Evolutionary conservation across 2,888 invertebrate genomes (phyloP).

Genomic region (Metacarcinus magister): DNA sequence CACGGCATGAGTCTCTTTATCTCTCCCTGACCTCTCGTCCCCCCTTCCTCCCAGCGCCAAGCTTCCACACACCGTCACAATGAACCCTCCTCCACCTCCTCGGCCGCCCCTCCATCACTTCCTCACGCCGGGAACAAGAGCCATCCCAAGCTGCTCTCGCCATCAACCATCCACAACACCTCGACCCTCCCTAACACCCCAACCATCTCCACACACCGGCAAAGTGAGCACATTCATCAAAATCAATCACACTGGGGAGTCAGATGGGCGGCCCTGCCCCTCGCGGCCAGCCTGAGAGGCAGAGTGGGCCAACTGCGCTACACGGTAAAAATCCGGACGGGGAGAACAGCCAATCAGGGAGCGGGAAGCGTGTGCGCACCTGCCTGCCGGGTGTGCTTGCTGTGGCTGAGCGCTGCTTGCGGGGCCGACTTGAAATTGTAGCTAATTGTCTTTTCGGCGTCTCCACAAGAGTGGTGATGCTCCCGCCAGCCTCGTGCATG

Average conservation of each 20-base stretch:
- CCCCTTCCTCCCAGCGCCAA: neutral
- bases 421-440: neutral
- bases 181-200: slow-evolving; percentile 58
- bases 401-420: slow-evolving; percentile 50
- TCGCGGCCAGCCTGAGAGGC: slow-evolving; percentile 68
- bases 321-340: slow-evolving; percentile 68
- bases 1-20: slow-evolving; percentile 22
- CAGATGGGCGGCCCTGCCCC: slow-evolving; percentile 68
- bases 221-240: slow-evolving; percentile 78
- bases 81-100: slow-evolving; percentile 38
- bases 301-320: slow-evolving; percentile 75
- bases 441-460: slow-evolving; percentile 47
- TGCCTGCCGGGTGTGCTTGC: slow-evolving; percentile 68
- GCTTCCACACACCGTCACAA: slow-evolving; percentile 58
- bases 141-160: slow-evolving; percentile 66
- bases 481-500: neutral
- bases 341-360: slow-evolving; percentile 70
- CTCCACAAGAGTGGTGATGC: neutral
- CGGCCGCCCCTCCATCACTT: slow-evolving; percentile 52
- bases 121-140: slow-evolving; percentile 69
- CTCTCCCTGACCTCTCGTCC: slow-evolving; percentile 55
- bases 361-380: slow-evolving; percentile 69
- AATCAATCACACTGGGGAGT: slow-evolving; percentile 78
- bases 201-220: slow-evolving; percentile 75
- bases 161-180: slow-evolving; percentile 69